Percentiles rank a stretch among this genome's conserved stretches.
Evolutionary conservation across 2,113 vertebrate genomes (phyloP).

Genomic region (Salvelinus namaycush): DNA sequence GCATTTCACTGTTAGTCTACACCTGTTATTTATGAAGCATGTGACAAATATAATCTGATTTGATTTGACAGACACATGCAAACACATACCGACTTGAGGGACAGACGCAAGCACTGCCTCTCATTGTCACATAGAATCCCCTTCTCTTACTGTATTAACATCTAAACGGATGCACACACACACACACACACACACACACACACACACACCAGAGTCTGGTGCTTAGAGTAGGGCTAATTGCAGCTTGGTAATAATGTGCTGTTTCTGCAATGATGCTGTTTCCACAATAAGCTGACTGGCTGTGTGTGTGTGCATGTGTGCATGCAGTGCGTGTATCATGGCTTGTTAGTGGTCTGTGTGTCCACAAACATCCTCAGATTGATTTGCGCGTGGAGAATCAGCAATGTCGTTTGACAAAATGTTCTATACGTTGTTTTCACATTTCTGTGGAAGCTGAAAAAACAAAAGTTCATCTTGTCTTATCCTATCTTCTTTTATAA

Average conservation of each 20-base stretch:
- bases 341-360: conserved; percentile 28
- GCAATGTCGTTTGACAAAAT: conserved; percentile 6
- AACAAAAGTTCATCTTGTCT: too few species aligned
- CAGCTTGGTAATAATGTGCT: conserved; percentile 48
- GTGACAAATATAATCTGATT: too few species aligned
- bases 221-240: conserved; percentile 61
- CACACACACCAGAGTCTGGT: conserved; percentile 50
- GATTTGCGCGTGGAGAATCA: conserved; percentile 33
- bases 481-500: too few species aligned
- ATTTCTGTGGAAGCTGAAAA: too few species aligned
- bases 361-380: conserved; percentile 25
- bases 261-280: conserved; percentile 44
- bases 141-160: conserved; percentile 22
- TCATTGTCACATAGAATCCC: conserved; percentile 66
- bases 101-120: conserved; percentile 42
- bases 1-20: too few species aligned
- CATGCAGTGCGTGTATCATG: conserved; percentile 47
- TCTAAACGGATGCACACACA: not conserved
- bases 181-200: conserved; percentile 10
- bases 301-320: not conserved
- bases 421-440: not conserved
- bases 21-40: too few species aligned
- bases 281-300: not conserved
- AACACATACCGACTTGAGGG: too few species aligned
- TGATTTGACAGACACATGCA: too few species aligned